A percentile compares a stretch with the other conserved stretches of the same genome.
These are phyloP conservation scores for Cybosia mesomella DNA, from an alignment of 2,888 invertebrate genomes.

Conservation along the genomic window DNA sequence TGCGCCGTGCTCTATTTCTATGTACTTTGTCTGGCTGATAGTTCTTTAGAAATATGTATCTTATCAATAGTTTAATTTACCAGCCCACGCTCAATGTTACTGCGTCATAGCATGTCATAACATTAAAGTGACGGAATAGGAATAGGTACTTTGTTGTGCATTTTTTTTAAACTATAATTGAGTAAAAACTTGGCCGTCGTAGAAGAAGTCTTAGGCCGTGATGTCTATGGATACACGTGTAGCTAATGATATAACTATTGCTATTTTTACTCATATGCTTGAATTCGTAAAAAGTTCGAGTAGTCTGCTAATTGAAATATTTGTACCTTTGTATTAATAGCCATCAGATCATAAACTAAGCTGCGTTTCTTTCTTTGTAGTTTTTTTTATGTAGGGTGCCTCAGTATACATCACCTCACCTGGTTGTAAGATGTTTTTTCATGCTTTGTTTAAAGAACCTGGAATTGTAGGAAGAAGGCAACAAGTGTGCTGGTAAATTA, in stretches of 20 bases:
- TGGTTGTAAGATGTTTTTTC: too few species aligned
- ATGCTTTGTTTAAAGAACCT: too few species aligned
- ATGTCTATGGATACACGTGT: background rate
- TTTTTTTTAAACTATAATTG: background rate
- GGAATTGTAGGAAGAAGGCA: too few species aligned
- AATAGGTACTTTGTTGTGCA: background rate
- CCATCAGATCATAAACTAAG: too few species aligned
- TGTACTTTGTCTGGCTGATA: slow-evolving; percentile 42
- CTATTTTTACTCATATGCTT: background rate
- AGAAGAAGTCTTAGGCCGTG: background rate
- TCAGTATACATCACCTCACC: too few species aligned
- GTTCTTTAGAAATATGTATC: background rate
- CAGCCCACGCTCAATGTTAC: background rate
- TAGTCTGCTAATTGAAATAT: too few species aligned
- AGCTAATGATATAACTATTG: slow-evolving; percentile 1
- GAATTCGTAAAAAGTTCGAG: too few species aligned
- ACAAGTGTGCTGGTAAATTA: too few species aligned
- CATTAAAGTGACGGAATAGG: background rate
- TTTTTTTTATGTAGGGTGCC: too few species aligned
- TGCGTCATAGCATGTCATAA: background rate
- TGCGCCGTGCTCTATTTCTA: slow-evolving; percentile 39
- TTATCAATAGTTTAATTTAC: background rate
- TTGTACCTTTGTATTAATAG: too few species aligned
- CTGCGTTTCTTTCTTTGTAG: too few species aligned
- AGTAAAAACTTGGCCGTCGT: background rate